These are phyloP conservation scores for Parotocinclus haroldoi DNA, from an alignment of 2,797 vertebrate species.

Conservation along the genomic window DNA sequence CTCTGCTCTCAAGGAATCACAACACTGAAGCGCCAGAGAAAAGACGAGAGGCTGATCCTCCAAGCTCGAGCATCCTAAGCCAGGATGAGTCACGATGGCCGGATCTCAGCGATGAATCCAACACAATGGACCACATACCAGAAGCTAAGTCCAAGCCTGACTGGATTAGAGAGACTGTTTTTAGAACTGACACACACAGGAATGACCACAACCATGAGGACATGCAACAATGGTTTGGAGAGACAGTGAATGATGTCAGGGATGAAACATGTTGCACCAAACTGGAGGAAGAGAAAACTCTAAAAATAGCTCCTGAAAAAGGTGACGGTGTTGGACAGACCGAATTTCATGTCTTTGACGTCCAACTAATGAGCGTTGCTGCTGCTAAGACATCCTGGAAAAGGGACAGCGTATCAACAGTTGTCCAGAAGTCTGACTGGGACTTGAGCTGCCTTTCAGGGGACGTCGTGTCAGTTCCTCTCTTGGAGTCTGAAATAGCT, in stretches of 20 bases:
- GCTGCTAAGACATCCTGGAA: not conserved
- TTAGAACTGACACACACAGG: slow-evolving; percentile 2
- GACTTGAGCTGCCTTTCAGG: not conserved
- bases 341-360: too few species aligned
- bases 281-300: too few species aligned
- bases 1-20: not conserved
- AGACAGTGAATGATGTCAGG: too few species aligned
- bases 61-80: too few species aligned
- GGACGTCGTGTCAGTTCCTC: not conserved
- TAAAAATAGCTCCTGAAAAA: not conserved
- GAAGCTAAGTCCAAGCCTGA: not conserved
- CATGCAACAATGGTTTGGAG: not conserved
- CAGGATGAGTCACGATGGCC: not conserved
- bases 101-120: not conserved
- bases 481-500: too few species aligned
- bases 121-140: slow-evolving; percentile 8
- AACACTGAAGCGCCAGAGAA: not conserved
- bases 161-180: not conserved
- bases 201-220: not conserved
- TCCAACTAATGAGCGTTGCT: not conserved
- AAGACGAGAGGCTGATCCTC: too few species aligned
- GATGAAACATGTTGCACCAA: too few species aligned
- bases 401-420: not conserved
- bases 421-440: not conserved
- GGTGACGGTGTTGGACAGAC: not conserved